Conservation (phyloP, 2,797 vertebrate species). For the Botia almorhae region DNA sequence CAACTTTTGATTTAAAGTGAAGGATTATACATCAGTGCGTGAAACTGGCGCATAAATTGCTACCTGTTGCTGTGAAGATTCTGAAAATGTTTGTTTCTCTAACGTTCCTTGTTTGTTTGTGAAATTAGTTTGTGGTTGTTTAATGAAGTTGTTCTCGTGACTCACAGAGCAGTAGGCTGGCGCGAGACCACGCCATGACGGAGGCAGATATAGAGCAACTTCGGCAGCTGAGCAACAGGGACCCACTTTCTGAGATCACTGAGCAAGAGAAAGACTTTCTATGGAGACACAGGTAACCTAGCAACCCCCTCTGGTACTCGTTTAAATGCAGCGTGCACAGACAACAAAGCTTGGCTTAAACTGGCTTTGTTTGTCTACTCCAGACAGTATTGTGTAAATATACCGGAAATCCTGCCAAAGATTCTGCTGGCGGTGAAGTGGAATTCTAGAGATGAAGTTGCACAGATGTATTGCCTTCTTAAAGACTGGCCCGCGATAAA, state of each 20-base stretch:
- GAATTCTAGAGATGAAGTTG: conserved; percentile 97
- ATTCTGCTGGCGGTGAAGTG: conserved; percentile 95
- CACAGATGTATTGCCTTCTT: conserved; percentile 97
- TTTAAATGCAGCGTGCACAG: background rate
- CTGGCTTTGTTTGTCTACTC: conserved; percentile 24
- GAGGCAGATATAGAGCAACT: conserved; percentile 93
- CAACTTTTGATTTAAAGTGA: too few species aligned
- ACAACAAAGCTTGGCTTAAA: background rate
- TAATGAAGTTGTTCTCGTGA: background rate
- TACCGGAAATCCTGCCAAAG: conserved; percentile 95
- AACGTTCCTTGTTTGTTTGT: conserved; percentile 25
- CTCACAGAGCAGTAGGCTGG: conserved; percentile 90
- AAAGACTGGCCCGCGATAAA: conserved; percentile 97
- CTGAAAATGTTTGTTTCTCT: background rate
- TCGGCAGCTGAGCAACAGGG: conserved; percentile 90
- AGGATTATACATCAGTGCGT: too few species aligned
- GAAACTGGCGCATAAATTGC: too few species aligned
- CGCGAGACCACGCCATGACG: conserved; percentile 91
- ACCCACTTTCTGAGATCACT: conserved; percentile 97
- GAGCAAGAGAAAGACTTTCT: conserved; percentile 98
- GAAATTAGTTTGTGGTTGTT: conserved; percentile 44
- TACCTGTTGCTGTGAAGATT: too few species aligned
- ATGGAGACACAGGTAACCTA: conserved; percentile 90
- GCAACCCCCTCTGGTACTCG: background rate
- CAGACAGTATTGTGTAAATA: conserved; percentile 93